Conservation (phyloP, 2,113 vertebrate species). For the Blennius ocellaris region DNA sequence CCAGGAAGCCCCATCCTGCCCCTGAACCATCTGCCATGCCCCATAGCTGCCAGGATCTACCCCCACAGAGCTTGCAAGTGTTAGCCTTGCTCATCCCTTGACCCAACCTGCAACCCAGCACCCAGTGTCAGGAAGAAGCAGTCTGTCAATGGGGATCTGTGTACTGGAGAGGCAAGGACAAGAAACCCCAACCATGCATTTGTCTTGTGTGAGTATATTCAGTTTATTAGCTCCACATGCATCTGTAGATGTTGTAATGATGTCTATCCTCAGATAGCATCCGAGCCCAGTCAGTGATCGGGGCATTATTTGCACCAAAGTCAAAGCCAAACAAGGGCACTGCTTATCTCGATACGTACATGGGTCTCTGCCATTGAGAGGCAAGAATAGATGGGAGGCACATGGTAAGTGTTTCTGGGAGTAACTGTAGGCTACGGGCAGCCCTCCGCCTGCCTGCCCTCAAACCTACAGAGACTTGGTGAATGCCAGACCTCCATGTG, state of each 20-base stretch:
- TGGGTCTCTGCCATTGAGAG: slow-evolving; percentile 62
- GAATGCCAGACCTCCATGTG: slow-evolving; percentile 84
- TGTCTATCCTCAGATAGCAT: slow-evolving; percentile 9
- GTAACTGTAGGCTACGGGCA: slow-evolving; percentile 74
- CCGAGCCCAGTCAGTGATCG: slow-evolving; percentile 19
- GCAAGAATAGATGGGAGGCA: slow-evolving; percentile 69
- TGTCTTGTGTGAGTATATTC: background rate
- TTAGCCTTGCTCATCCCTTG: slow-evolving; percentile 41
- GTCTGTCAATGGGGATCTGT: slow-evolving; percentile 51
- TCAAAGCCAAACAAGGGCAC: slow-evolving; percentile 57
- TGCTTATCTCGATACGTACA: slow-evolving; percentile 67
- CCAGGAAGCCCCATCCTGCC: slow-evolving; percentile 68
- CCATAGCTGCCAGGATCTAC: slow-evolving; percentile 75
- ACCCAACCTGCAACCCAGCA: slow-evolving; percentile 31
- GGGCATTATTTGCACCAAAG: slow-evolving; percentile 29
- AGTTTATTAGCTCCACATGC: too few relatives aligned
- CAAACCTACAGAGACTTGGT: slow-evolving; percentile 77
- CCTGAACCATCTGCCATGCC: slow-evolving; percentile 79
- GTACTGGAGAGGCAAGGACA: slow-evolving; percentile 21
- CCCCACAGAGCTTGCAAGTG: slow-evolving; percentile 51
- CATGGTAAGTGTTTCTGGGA: slow-evolving; percentile 64
- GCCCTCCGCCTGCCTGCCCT: slow-evolving; percentile 66
- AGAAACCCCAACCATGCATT: slow-evolving; percentile 26
- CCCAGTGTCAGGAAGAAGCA: slow-evolving; percentile 51
- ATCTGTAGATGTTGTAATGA: slow-evolving; percentile 17